Conservation (phyloP, 2,113 vertebrate genomes). For the Oxyura jamaicensis region DNA sequence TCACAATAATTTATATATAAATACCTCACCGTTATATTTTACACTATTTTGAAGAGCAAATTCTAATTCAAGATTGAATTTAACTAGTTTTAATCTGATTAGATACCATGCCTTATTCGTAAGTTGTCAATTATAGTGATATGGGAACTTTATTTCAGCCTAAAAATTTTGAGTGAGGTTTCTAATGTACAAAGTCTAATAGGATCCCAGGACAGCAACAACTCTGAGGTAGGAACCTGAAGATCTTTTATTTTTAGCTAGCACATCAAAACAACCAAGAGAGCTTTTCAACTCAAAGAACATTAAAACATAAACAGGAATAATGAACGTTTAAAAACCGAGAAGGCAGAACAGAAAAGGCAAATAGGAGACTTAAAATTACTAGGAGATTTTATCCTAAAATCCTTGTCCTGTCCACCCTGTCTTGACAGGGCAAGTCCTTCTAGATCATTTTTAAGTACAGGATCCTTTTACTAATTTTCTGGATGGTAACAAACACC, state of each 20-base stretch:
- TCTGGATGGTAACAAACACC: neutral
- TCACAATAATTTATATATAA: rapidly evolving
- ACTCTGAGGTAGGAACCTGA: neutral
- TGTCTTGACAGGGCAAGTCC: neutral
- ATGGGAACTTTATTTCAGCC: neutral
- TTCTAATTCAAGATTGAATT: neutral
- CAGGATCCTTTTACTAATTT: neutral
- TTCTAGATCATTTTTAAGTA: neutral
- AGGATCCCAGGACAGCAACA: neutral
- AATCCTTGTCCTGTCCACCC: neutral
- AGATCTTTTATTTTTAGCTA: neutral
- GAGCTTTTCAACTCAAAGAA: neutral
- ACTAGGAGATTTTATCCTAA: neutral
- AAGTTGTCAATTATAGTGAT: neutral
- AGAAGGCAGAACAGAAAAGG: neutral
- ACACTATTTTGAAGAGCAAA: neutral
- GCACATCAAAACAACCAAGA: neutral
- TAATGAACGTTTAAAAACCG: neutral
- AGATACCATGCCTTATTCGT: neutral
- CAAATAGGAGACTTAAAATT: neutral
- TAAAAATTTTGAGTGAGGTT: neutral
- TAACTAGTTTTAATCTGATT: neutral
- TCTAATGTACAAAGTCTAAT: neutral
- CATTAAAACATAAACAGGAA: neutral
- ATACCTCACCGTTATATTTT: neutral